Conservation (phyloP, 2,888 invertebrate species). For the Sinhomidia bicolor region DNA sequence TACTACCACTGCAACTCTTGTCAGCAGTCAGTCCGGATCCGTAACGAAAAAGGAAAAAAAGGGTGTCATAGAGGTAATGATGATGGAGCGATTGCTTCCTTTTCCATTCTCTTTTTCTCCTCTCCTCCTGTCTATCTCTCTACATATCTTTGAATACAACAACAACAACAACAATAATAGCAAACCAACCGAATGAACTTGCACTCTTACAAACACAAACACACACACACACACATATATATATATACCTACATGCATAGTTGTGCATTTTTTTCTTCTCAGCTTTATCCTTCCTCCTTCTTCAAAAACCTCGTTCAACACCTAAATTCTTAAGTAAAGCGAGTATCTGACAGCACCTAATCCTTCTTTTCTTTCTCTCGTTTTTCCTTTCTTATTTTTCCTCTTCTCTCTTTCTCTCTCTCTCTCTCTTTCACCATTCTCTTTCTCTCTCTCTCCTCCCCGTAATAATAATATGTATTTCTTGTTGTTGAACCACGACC, state of each 20-base stretch:
- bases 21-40: not conserved
- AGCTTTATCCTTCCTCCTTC: slow-evolving; percentile 27
- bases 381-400: not conserved
- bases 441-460: too few species aligned
- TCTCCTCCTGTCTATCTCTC: not conserved
- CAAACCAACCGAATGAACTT: too few species aligned
- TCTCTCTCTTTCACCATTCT: not conserved
- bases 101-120: slow-evolving; percentile 22
- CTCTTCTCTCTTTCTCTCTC: slow-evolving; percentile 23
- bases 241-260: not conserved
- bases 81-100: slow-evolving; percentile 66
- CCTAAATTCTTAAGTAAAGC: slow-evolving; percentile 68
- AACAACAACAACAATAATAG: not conserved
- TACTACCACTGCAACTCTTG: not conserved
- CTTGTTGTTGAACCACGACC: slow-evolving; percentile 30
- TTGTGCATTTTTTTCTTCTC: slow-evolving; percentile 1
- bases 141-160: not conserved
- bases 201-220: not conserved
- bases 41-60: slow-evolving; percentile 34
- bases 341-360: slow-evolving; percentile 65
- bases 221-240: not conserved
- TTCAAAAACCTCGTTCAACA: slow-evolving; percentile 45
- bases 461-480: not conserved
- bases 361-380: slow-evolving; percentile 53
- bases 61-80: slow-evolving; percentile 53